Evolutionary conservation across 2,113 vertebrate genomes (phyloP), one percentile per base, ranked within the genome.

Genomic region (Ondatra zibethicus): DNA sequence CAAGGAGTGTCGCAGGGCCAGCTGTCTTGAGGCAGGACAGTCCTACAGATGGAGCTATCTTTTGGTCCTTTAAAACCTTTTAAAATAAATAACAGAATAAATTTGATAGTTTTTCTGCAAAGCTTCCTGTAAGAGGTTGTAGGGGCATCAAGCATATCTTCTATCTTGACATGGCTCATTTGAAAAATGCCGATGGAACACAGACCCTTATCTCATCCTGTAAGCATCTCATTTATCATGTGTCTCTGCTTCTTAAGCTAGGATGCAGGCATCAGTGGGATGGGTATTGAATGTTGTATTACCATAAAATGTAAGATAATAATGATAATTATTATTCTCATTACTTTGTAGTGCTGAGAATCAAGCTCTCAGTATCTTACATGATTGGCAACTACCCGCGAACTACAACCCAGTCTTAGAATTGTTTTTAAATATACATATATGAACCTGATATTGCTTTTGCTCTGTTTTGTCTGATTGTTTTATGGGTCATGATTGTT

Each of bases 91-190:
- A 73, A 81, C 47, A 3, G 39, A 81, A 94, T 93, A 73, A 45
- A n/a, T 78, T 45, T 73, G 33, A 89, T 72, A 16, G 23, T 70
- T 1, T 75, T 84, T 86, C 45, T 85, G 39, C 6, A 58, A 96
- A 82, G 33, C 36, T 89, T 93, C 45, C 76, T 95, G 75, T 66
- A 96, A 86, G 65, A 86, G 5, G 31, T 88, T 90, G 66, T 78
- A 27, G 94, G 47, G 63, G n/a, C 50, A 61, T 52, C 5, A 73
- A 61, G 45, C 7, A 3, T 76, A 90, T 78, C 66, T 96, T 88
- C 23, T 81, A 39, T 21, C 29, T 72, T 66, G 36, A 55, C 72
- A 36, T 1, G 36, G 27, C 72, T 95, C 33, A 23, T 82, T 95
- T 96, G n/a, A 47, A 76, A 85, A 91, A 96, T 65, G 13, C n/a